These are phyloP conservation scores for Drosophila vallismaia DNA, from an alignment of 2,888 invertebrate species.

Conservation along the genomic window DNA sequence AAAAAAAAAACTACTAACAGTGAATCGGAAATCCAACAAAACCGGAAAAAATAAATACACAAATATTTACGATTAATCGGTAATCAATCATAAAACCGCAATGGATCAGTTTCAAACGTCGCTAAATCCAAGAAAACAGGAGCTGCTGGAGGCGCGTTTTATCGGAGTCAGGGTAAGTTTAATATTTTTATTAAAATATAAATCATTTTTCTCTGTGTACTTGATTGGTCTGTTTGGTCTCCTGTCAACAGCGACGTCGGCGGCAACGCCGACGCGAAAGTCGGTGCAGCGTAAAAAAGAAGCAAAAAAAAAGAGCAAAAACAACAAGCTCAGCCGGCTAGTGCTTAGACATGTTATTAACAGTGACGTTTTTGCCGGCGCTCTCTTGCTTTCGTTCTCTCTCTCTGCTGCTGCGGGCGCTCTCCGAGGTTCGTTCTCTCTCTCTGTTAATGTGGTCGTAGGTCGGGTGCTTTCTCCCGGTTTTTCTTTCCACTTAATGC, in stretches of 20 bases:
- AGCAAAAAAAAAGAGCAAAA: constrained; percentile 1
- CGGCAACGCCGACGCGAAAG: background rate
- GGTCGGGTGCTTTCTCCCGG: constrained; percentile 1
- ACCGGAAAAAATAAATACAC: background rate
- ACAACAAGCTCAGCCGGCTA: constrained; percentile 18
- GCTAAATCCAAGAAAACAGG: constrained; percentile 99
- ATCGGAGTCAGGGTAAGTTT: constrained; percentile 96
- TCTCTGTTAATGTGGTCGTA: constrained; percentile 2
- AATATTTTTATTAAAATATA: background rate
- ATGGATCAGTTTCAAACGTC: constrained; percentile 98
- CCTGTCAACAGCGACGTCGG: constrained; percentile 29
- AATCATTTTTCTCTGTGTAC: background rate
- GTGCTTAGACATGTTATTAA: constrained; percentile 64
- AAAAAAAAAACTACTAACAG: constrained; percentile 1
- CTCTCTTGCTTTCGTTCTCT: background rate
- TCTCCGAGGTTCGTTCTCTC: background rate
- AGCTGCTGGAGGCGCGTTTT: constrained; percentile 98
- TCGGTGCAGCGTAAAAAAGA: constrained; percentile 5
- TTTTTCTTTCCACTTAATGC: background rate
- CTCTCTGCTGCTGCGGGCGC: background rate
- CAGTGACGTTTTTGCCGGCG: constrained; percentile 47
- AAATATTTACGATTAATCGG: background rate
- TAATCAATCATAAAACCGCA: background rate
- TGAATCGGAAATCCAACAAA: constrained; percentile 2
- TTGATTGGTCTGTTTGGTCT: constrained; percentile 33